phyloP scores from a whole-genome alignment of 1,140 invertebrate species.

The Oryctes rhinoceros region DNA sequence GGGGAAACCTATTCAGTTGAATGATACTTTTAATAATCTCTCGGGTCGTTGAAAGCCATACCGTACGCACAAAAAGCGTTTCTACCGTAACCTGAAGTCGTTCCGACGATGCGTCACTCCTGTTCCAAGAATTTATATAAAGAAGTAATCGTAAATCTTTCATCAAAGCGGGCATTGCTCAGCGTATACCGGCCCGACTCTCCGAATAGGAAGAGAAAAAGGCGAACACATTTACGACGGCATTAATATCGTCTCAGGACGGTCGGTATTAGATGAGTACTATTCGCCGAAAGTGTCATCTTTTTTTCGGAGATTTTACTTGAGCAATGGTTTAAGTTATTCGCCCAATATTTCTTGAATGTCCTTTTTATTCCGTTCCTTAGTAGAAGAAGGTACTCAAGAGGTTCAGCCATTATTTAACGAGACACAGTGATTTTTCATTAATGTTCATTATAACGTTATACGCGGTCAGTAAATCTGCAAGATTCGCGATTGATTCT shows the following conservation, averaged over 20 bases:
- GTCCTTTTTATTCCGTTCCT: neutral
- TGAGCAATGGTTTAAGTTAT: neutral
- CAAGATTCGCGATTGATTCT: too few relatives aligned
- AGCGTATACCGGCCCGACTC: neutral
- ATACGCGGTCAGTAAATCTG: too few relatives aligned
- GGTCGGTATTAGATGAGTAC: neutral
- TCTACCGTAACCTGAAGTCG: neutral
- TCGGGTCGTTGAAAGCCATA: neutral
- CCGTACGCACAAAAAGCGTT: neutral
- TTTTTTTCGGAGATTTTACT: neutral
- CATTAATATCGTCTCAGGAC: constrained; percentile 10
- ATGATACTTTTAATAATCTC: neutral
- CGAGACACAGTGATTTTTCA: too few relatives aligned
- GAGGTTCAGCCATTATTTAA: neutral
- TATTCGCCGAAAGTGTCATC: neutral
- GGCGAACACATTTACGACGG: neutral
- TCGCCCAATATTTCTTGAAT: neutral
- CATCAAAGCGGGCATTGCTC: neutral
- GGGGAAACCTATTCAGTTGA: neutral
- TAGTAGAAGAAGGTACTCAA: neutral
- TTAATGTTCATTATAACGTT: too few relatives aligned
- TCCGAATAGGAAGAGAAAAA: neutral
- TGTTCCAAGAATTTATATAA: constrained; percentile 13
- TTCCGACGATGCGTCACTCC: neutral
- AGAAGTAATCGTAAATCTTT: constrained; percentile 22